Conservation (phyloP, 1,140 invertebrate species). For the Mizuhopecten yessoensis region DNA sequence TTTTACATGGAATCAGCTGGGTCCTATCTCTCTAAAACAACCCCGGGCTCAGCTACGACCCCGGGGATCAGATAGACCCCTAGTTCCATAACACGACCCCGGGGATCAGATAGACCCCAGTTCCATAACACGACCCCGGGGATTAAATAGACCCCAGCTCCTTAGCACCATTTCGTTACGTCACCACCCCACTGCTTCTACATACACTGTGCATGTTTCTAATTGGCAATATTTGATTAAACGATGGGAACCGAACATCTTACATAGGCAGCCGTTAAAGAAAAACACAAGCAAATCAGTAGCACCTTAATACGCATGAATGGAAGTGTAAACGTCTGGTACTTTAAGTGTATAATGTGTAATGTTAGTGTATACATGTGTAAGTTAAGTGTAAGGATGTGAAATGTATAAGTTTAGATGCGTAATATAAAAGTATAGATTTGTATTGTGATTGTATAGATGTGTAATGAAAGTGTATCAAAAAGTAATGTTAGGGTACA, state of each 20-base stretch:
- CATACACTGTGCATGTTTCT: background rate
- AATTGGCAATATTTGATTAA: background rate
- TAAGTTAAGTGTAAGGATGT: too few species aligned
- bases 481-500: too few species aligned
- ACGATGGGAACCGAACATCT: background rate
- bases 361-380: too few species aligned
- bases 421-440: too few species aligned
- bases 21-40: background rate
- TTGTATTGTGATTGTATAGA: too few species aligned
- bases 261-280: too few species aligned
- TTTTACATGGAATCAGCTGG: constrained; percentile 12
- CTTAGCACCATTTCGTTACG: background rate
- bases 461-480: too few species aligned
- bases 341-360: too few species aligned
- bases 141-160: background rate
- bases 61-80: background rate
- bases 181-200: background rate
- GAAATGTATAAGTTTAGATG: too few species aligned
- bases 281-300: too few species aligned
- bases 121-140: background rate
- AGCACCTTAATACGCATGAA: too few species aligned
- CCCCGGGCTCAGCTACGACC: background rate
- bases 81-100: background rate
- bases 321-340: too few species aligned
- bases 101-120: background rate